Evolutionary conservation across 2,113 vertebrate species (phyloP).

Genomic region (Phodopus roborovskii): DNA sequence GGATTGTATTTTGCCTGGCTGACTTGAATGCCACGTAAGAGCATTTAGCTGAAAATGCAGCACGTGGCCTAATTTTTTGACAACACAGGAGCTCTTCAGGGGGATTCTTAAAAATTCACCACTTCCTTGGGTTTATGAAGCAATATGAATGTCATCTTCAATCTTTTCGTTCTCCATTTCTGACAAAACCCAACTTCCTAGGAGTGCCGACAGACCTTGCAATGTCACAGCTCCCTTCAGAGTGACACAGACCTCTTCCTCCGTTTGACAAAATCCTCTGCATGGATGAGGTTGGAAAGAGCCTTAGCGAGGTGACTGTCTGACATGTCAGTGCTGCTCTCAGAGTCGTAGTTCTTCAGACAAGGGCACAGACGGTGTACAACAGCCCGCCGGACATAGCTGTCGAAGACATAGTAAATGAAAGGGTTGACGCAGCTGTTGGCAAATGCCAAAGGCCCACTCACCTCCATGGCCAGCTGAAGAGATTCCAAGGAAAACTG

Average conservation of each 20-base stretch:
- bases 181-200: slow-evolving; percentile 36
- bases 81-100: not conserved
- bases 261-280: slow-evolving; percentile 74
- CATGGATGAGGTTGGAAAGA: slow-evolving; percentile 74
- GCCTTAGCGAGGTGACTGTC: slow-evolving; percentile 83
- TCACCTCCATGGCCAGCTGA: slow-evolving; percentile 83
- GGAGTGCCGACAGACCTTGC: not conserved
- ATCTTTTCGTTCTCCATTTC: slow-evolving; percentile 12
- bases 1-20: not conserved
- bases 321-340: slow-evolving; percentile 79
- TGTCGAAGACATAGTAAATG: slow-evolving; percentile 87
- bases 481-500: not conserved
- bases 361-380: slow-evolving; percentile 78
- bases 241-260: slow-evolving; percentile 84
- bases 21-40: slow-evolving; percentile 30
- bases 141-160: not conserved
- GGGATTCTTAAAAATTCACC: not conserved
- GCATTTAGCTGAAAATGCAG: not conserved
- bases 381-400: slow-evolving; percentile 83
- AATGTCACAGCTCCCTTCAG: slow-evolving; percentile 52
- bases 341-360: slow-evolving; percentile 71
- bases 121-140: slow-evolving; percentile 42
- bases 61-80: not conserved
- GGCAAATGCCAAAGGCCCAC: slow-evolving; percentile 87
- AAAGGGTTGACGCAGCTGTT: slow-evolving; percentile 89